Conservation (phyloP, 2,888 invertebrate genomes). For the Pammene fasciana region DNA sequence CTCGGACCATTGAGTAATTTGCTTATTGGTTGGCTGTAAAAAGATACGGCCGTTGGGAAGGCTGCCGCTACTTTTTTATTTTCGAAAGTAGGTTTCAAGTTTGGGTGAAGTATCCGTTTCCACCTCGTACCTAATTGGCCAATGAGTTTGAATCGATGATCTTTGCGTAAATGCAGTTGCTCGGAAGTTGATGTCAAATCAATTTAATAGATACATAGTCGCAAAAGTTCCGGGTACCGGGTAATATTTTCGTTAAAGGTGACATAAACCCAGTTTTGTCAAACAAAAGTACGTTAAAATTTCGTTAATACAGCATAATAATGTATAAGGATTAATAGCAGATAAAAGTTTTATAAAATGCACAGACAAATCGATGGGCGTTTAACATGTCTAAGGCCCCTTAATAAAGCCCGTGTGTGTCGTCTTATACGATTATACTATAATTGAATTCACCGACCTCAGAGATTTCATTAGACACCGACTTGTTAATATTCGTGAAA, state of each 20-base stretch:
- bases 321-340: too few relatives aligned
- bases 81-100: slow-evolving; percentile 10
- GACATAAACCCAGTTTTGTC: too few relatives aligned
- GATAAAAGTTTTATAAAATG: not conserved
- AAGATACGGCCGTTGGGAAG: slow-evolving; percentile 6
- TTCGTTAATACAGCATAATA: too few relatives aligned
- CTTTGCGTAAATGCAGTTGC: slow-evolving; percentile 3
- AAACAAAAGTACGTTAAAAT: too few relatives aligned
- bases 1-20: slow-evolving; percentile 21
- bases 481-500: slow-evolving; percentile 33
- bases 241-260: not conserved
- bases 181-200: not conserved
- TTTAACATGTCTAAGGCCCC: not conserved
- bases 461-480: slow-evolving; percentile 19
- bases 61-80: slow-evolving; percentile 9
- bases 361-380: not conserved
- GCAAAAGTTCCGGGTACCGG: not conserved
- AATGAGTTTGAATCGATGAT: slow-evolving; percentile 13
- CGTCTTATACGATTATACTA: not conserved
- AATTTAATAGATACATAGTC: too few relatives aligned
- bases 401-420: slow-evolving; percentile 7
- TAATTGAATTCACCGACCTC: slow-evolving; percentile 8
- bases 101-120: slow-evolving; percentile 12
- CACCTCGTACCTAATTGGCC: not conserved
- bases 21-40: slow-evolving; percentile 9